A percentile compares a stretch with the other conserved stretches of the same genome.
Conservation (phyloP, 2,113 vertebrate species). For the Urocynchramus pylzowi region DNA sequence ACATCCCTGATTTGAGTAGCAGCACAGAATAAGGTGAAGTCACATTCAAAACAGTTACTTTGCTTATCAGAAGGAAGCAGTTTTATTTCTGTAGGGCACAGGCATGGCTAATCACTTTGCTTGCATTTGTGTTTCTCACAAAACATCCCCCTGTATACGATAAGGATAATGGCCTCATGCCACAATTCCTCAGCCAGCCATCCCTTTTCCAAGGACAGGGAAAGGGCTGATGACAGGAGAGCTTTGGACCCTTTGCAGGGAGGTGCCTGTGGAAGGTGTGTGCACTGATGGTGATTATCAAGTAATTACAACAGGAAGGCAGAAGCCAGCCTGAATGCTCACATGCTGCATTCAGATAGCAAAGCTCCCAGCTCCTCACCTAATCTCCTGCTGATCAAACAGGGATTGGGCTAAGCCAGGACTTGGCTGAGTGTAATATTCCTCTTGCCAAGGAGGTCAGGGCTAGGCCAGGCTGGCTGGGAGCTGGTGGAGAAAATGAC, state of each 20-base stretch:
- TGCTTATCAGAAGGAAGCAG: slow-evolving; percentile 61
- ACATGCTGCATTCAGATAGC: background rate
- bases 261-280: background rate
- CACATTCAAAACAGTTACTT: slow-evolving; percentile 49
- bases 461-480: background rate
- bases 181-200: background rate
- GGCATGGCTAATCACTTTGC: slow-evolving; percentile 1
- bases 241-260: background rate
- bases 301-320: background rate
- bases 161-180: slow-evolving; percentile 17
- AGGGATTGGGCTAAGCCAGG: background rate
- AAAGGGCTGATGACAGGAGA: background rate
- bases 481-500: background rate
- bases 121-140: slow-evolving; percentile 35
- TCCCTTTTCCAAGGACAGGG: background rate
- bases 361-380: background rate
- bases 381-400: background rate
- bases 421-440: background rate
- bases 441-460: slow-evolving; percentile 24
- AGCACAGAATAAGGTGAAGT: slow-evolving; percentile 25
- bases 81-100: slow-evolving; percentile 35
- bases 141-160: background rate
- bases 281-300: background rate
- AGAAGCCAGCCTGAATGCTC: background rate
- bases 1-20: background rate